Evolutionary conservation across 1,140 invertebrate genomes (phyloP).

Genomic region (Ladona fulva): DNA sequence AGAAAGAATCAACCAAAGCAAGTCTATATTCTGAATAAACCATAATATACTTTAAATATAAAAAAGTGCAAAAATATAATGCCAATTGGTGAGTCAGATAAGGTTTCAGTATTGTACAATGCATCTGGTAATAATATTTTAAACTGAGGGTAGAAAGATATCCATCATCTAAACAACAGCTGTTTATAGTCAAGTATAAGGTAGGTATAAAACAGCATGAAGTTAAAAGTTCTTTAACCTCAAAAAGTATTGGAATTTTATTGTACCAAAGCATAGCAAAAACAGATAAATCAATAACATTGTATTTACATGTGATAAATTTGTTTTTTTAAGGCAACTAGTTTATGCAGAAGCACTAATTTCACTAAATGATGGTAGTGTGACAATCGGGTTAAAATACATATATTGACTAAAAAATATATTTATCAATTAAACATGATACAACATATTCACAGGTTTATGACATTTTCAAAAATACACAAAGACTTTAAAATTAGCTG

Average conservation of each 20-base stretch:
- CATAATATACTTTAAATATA: too few species aligned
- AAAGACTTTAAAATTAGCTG: neutral
- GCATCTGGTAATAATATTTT: too few species aligned
- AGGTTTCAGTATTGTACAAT: too few species aligned
- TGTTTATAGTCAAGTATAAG: too few species aligned
- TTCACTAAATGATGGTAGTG: neutral
- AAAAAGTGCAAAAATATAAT: too few species aligned
- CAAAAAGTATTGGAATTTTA: constrained; percentile 9
- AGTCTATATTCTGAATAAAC: too few species aligned
- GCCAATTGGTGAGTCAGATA: too few species aligned
- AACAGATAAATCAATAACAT: neutral
- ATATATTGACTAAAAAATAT: constrained; percentile 2
- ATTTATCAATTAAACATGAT: neutral
- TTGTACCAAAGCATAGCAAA: constrained; percentile 5
- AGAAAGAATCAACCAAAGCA: too few species aligned
- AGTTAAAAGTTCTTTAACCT: neutral
- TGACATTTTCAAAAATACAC: constrained; percentile 8
- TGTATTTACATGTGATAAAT: neutral
- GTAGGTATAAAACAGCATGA: too few species aligned
- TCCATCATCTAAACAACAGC: too few species aligned
- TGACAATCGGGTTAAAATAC: neutral
- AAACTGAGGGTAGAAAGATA: too few species aligned
- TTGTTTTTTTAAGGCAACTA: neutral
- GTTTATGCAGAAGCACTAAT: neutral
- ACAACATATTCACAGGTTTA: neutral